A percentile compares a stretch with the other conserved stretches of the same genome.
Evolutionary conservation across 2,888 invertebrate species (phyloP).

Genomic region (Pyrochroa serraticornis): DNA sequence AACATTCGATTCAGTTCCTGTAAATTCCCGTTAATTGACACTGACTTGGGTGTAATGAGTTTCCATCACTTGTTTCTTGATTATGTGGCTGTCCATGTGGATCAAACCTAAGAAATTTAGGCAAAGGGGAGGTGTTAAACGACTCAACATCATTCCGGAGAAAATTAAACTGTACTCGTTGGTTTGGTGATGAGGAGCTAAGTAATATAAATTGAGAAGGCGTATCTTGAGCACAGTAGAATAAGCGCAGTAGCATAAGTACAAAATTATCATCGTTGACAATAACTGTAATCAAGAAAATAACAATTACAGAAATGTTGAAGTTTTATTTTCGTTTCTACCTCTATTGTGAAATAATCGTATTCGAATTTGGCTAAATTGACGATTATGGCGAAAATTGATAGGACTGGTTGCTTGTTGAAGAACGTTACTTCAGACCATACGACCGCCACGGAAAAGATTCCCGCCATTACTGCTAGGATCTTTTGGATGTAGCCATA

Average conservation of each 20-base stretch:
- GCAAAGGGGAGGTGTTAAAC: conserved; percentile 97
- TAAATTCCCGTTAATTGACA: neutral
- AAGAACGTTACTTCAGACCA: conserved; percentile 99
- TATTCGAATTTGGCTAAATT: conserved; percentile 79
- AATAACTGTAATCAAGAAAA: conserved; percentile 69
- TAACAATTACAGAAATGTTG: conserved; percentile 1
- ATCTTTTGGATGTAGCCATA: conserved; percentile 78
- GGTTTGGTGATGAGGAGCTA: conserved; percentile 97
- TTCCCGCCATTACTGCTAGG: conserved; percentile 73
- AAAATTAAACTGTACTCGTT: conserved; percentile 99
- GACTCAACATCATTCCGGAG: conserved; percentile 97
- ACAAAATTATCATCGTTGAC: conserved; percentile 89
- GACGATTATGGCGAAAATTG: conserved; percentile 94
- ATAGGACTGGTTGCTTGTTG: conserved; percentile 87
- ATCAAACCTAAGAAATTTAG: conserved; percentile 96
- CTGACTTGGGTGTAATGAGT: conserved; percentile 94
- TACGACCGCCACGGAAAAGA: conserved; percentile 90
- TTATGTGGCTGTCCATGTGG: conserved; percentile 97
- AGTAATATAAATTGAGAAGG: conserved; percentile 93
- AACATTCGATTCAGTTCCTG: neutral
- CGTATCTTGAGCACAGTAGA: conserved; percentile 97
- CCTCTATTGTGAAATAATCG: conserved; percentile 94
- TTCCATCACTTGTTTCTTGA: conserved; percentile 78
- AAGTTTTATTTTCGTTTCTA: conserved; percentile 53
- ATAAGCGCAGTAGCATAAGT: conserved; percentile 97